phyloP scores from a whole-genome alignment of 2,113 vertebrate genomes.

The Microcebus murinus region DNA sequence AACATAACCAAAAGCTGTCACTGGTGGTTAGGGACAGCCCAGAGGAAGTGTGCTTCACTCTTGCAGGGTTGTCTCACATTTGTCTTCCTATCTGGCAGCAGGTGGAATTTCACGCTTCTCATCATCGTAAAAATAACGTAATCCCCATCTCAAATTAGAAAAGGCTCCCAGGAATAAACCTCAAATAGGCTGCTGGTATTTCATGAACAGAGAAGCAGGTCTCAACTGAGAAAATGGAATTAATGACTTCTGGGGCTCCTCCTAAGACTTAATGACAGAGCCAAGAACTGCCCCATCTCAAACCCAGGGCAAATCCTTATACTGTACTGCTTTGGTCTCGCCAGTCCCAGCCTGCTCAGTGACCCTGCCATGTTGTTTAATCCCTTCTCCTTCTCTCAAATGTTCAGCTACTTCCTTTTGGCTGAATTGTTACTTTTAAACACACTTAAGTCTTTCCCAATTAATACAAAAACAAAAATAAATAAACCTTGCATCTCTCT shows the following conservation, averaged over 20 bases:
- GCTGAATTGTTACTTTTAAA: neutral
- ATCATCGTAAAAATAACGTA: conserved; percentile 26
- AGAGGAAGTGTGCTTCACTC: no score
- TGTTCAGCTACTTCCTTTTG: neutral
- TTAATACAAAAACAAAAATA: neutral
- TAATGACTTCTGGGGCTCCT: neutral
- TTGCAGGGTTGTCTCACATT: neutral
- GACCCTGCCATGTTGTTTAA: neutral
- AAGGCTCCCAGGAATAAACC: conserved; percentile 26
- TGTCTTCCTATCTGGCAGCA: neutral
- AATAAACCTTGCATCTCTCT: neutral
- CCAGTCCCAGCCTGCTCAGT: neutral
- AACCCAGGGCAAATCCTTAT: neutral
- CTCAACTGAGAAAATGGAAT: neutral
- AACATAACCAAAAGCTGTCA: conserved; percentile 29
- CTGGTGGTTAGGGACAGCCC: neutral
- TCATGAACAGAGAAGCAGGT: neutral
- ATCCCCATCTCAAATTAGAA: conserved; percentile 36
- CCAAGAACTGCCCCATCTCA: neutral
- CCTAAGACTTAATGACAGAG: neutral
- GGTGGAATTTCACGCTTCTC: conserved; percentile 53
- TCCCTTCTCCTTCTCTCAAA: neutral
- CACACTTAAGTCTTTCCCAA: neutral
- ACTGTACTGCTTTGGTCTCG: neutral
- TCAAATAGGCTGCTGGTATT: conserved; percentile 26